A percentile compares a stretch with the other conserved stretches of the same genome.
Conservation (phyloP, 2,888 invertebrate genomes). For the Pseudococcus viburni region DNA sequence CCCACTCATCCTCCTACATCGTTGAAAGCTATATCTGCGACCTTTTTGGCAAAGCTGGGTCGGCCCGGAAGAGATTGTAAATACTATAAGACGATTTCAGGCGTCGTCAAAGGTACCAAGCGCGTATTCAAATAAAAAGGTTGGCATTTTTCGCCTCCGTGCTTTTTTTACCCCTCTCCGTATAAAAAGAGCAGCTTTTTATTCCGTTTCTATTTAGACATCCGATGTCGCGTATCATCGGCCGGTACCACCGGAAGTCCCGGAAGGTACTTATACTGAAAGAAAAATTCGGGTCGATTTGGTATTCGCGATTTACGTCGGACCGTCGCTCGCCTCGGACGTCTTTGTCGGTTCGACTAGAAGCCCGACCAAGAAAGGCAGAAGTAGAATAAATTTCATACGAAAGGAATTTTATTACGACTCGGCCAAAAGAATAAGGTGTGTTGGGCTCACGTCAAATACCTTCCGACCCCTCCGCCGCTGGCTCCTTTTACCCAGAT, state of each 20-base stretch:
- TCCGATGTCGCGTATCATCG: no score
- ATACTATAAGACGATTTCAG: no score
- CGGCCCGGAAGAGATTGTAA: background rate
- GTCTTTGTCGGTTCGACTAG: background rate
- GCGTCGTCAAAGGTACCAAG: no score
- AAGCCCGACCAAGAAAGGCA: no score
- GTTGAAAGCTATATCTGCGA: background rate
- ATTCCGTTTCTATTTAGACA: no score
- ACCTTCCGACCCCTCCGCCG: background rate
- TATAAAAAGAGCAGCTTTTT: no score
- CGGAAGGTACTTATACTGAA: background rate
- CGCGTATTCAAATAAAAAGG: no score
- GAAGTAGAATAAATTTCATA: background rate
- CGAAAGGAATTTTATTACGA: slow-evolving; percentile 15
- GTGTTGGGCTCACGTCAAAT: background rate
- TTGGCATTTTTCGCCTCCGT: no score
- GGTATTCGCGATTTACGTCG: background rate
- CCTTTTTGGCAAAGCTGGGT: background rate
- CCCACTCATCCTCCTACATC: background rate
- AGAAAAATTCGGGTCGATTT: background rate
- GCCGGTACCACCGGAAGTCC: no score
- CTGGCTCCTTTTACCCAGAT: no score
- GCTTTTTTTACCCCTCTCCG: no score
- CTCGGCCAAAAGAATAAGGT: background rate
- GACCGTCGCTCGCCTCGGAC: background rate